A percentile compares a stretch with the other conserved stretches of the same genome.
phyloP scores from a whole-genome alignment of 2,888 invertebrate genomes.

The Drosophila nigricruria region DNA sequence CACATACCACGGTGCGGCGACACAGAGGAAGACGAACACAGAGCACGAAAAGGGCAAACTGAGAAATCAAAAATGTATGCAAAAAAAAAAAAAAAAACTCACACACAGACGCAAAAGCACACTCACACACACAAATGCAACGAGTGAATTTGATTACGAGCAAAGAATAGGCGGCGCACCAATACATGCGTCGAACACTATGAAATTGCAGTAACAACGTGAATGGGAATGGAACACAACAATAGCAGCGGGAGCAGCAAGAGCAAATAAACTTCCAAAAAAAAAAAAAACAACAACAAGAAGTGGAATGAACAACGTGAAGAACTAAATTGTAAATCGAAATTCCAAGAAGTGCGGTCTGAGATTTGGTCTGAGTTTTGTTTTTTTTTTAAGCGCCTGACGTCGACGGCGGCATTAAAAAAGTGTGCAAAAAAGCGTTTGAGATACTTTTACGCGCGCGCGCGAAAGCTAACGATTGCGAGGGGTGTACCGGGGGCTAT shows the following conservation, averaged over 20 bases:
- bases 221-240: constrained; percentile 71
- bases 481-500: constrained; percentile 40
- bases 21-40: constrained; percentile 42
- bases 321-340: constrained; percentile 80
- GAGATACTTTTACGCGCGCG: constrained; percentile 77
- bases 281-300: constrained; percentile 35
- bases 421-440: constrained; percentile 69
- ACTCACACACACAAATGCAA: constrained; percentile 24
- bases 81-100: constrained; percentile 58
- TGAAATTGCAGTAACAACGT: constrained; percentile 75
- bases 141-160: constrained; percentile 67
- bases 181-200: constrained; percentile 37
- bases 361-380: constrained; percentile 53
- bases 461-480: constrained; percentile 52
- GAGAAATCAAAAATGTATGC: constrained; percentile 68
- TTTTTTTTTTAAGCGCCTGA: constrained; percentile 56
- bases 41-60: constrained; percentile 65
- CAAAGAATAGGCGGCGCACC: constrained; percentile 70
- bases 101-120: constrained; percentile 18
- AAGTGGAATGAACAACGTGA: constrained; percentile 58
- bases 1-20: constrained; percentile 60
- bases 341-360: constrained; percentile 76
- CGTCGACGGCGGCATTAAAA: constrained; percentile 43
- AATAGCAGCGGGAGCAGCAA: constrained; percentile 60
- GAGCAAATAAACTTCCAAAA: constrained; percentile 49